Percentiles rank a stretch among this genome's conserved stretches.
Conservation (phyloP, 2,113 vertebrate species). For the rabbit (Oryctolagus cuniculus) region mOryCun1.1 NC_091443.1:85360501-85361000, state of each 20-base stretch:
- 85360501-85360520: constrained; percentile 24
- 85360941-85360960: background rate
- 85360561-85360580: background rate
- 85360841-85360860: background rate
- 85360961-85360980: background rate
- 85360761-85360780: background rate
- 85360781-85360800: background rate
- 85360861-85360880: background rate
- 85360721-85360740: constrained; percentile 69
- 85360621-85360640: background rate
- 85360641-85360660: background rate
- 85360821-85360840: background rate
- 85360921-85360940: background rate
- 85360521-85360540: background rate
- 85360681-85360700: constrained; percentile 60
- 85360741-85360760: constrained; percentile 58
- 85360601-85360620: background rate
- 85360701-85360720: constrained; percentile 72
- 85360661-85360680: constrained; percentile 45
- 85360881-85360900: background rate
- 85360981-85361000: background rate
- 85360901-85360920: background rate
- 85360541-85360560: background rate
- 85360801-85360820: background rate
- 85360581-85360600: background rate